Base-by-base conservation (phyloP, 2,888 invertebrate genomes). In the Tetranychus piercei region DNA sequence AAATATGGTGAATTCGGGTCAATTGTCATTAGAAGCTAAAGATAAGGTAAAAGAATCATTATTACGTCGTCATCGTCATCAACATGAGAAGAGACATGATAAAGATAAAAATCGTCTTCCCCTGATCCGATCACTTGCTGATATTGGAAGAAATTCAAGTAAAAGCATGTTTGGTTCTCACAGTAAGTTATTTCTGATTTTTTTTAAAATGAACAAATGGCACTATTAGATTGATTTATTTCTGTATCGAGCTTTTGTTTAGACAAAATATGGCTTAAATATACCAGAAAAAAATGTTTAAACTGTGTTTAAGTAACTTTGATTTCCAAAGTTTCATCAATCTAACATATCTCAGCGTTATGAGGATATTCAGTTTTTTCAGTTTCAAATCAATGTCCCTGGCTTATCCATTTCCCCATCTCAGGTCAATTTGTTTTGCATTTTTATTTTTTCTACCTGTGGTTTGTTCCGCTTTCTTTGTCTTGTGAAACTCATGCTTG, bases 111-210 rank as follows among this genome's bases (percentile, higher is more conserved):
- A 89, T 44, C 87, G 90, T 78, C 85, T 95, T 77, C 93, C 92
- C 45, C 88, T 94, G 74, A 94, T 94, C 78, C 86, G 97, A 77
- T 95, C 95, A 8, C 85, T 97, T 80, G 94, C 96, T 34, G 97
- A 99, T 82, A 97, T 97, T 80, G 94, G 94, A 79, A 87, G 90
- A 78, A 94, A 93, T 83, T 90, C 94, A 18, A 90, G 91, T 78
- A 93, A 92, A 88, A 94, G 94, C 92, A 85, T 90, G 92, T 89
- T 80, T 73, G 78, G 78, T 20, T 79, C 79, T 20, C 78, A 78
- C 65, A 78, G 79, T 79, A 76, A 77, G 79, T 79, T n/a, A 66
- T 18, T 55, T 20, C 1, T 55, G 55, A 34, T 34, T 34, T 5
- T 34, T 34, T 34, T 34, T 34, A 34, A 73, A 23, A 70, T 71